Evolutionary conservation across 2,888 invertebrate genomes (phyloP).

Genomic region (Pachliopta kotzebuea): DNA sequence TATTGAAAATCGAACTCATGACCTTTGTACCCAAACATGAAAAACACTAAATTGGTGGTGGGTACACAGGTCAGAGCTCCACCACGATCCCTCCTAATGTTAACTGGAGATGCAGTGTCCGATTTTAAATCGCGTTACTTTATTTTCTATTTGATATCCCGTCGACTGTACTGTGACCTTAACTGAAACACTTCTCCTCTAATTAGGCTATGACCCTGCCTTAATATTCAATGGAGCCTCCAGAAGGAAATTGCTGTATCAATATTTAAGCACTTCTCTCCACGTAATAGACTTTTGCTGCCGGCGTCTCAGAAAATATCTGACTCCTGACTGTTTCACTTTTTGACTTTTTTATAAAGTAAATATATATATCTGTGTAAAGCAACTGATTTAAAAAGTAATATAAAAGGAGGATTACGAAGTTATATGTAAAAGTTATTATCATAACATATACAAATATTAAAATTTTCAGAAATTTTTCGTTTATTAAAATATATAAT

Average conservation of each 20-base stretch:
- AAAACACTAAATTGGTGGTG: too few relatives aligned
- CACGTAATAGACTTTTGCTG: constrained; percentile 30
- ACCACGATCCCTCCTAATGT: neutral
- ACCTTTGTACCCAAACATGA: too few relatives aligned
- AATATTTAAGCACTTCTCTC: constrained; percentile 54
- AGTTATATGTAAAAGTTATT: too few relatives aligned
- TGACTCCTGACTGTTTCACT: constrained; percentile 7
- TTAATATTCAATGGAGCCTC: constrained; percentile 37
- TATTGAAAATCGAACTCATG: too few relatives aligned
- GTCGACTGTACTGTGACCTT: neutral
- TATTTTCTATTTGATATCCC: neutral
- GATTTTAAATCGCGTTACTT: neutral
- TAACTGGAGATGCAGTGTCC: neutral
- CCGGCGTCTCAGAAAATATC: constrained; percentile 23
- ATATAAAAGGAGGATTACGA: neutral
- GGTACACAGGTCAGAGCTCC: too few relatives aligned
- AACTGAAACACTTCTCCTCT: constrained; percentile 15
- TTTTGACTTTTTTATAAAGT: constrained; percentile 8
- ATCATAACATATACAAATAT: too few relatives aligned
- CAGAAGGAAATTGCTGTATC: constrained; percentile 57
- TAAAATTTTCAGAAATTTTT: too few relatives aligned
- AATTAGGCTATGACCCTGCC: constrained; percentile 35
- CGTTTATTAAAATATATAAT: too few relatives aligned
- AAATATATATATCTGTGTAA: neutral
- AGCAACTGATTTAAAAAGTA: neutral